phyloP scores from a whole-genome alignment of 2,888 invertebrate genomes.

The Ectropis crepuscularia region DNA sequence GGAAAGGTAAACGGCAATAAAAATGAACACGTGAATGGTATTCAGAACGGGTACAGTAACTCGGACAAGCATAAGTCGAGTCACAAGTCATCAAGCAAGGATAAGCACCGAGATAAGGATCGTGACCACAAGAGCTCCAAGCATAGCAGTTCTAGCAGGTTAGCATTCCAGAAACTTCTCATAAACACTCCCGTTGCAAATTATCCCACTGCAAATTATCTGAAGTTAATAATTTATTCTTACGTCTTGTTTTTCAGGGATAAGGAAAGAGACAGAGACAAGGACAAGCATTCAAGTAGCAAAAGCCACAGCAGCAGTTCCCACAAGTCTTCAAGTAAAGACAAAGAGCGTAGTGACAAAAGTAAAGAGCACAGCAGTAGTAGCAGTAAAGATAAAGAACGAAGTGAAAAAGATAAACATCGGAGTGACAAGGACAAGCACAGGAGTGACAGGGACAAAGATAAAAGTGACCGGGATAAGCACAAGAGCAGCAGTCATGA shows the following conservation, averaged over 20 bases:
- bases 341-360: slow-evolving; percentile 76
- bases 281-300: slow-evolving; percentile 82
- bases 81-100: slow-evolving; percentile 88
- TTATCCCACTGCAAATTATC: neutral
- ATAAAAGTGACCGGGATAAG: slow-evolving; percentile 61
- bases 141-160: slow-evolving; percentile 80
- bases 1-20: slow-evolving; percentile 83
- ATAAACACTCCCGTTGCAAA: slow-evolving; percentile 18
- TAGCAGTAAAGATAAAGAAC: slow-evolving; percentile 61
- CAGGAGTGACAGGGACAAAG: slow-evolving; percentile 75
- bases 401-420: slow-evolving; percentile 58
- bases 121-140: slow-evolving; percentile 84
- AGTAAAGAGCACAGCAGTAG: slow-evolving; percentile 63
- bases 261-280: slow-evolving; percentile 84
- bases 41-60: slow-evolving; percentile 90
- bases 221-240: neutral
- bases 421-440: slow-evolving; percentile 67
- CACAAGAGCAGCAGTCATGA: slow-evolving; percentile 62
- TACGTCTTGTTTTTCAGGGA: slow-evolving; percentile 57
- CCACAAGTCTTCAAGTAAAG: slow-evolving; percentile 81
- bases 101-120: slow-evolving; percentile 88
- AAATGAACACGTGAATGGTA: slow-evolving; percentile 89
- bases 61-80: slow-evolving; percentile 84
- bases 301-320: slow-evolving; percentile 84
- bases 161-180: slow-evolving; percentile 73